Base-by-base conservation (phyloP, 2,113 vertebrate species). In the Pagrus major region DNA sequence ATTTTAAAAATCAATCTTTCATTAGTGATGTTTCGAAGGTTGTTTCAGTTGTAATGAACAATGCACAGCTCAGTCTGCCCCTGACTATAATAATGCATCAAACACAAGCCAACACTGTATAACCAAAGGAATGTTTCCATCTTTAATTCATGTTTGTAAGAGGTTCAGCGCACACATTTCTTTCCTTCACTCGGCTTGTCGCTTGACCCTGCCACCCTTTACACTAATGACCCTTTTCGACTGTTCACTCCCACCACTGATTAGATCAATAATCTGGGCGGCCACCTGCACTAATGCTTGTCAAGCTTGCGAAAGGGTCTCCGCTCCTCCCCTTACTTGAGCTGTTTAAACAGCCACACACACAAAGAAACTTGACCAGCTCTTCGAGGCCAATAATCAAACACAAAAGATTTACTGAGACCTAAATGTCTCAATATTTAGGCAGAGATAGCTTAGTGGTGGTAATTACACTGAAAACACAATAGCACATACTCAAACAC, bases 1-100 rank as follows among this genome's bases (percentile, higher is more conserved):
- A 68, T 81, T 87, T 72, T 11, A 27, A 56, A 71, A 88, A 86
- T 81, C 33, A 69, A 70, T 84, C 55, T 76, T 87, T 84, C 66
- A 79, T 85, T 72, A 68, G 33, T 4, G 29, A 27, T 49, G 44
- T 31, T 63, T 33, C 31, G 4, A 47, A 20, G 52, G 20, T 33
- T 25, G 16, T 64, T 86, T 77, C 20, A 64, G 3, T 33, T 63
- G 21, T 51, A 76, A 66, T 59, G 5, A 49, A 83, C 65, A 37
- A 51, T n/a, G 33, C 3, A 41, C 4, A 10, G 27, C 65, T 23
- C 6, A 18, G 25, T 10, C 10, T 31, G 44, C 31, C 18, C 8
- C 33, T 60, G n/a, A 67, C 41, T 25, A 39, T 47, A 8, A 33
- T 39, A 58, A 69, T 66, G 3, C 33, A 9, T 9, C 2, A 44